Base-by-base conservation (phyloP, 2,797 vertebrate genomes). In the Gila robusta region DNA sequence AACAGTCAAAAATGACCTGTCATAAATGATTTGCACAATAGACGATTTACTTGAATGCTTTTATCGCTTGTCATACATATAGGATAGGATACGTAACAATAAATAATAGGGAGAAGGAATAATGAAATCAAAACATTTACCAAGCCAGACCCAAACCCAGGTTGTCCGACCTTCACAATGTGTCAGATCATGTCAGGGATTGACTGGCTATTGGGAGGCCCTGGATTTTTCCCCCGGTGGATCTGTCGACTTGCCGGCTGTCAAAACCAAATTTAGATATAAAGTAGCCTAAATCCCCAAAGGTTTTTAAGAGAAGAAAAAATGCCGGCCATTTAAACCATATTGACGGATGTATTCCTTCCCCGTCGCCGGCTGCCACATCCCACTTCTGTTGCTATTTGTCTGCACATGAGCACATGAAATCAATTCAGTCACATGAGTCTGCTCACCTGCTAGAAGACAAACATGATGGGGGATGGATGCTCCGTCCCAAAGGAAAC, bases 351-450 rank as follows among this genome's bases (percentile, higher is more conserved):
- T 71, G 23, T 71, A 81, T 81, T 66, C 62, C 44, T 69, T 69
- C 32, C 16, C 49, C 0, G 7, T 11, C 1, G 23, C 66, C 32
- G 47, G 12, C 80, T 69, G 80, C 80, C 49, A 71, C 14, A 52
- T 69, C 66, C 64, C 14, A 52, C 67, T 70, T 82, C 28, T 69
- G 66, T 81, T 52, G 44, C 49, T 71, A 52, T 71, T 66, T 69
- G 79, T 70, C 47, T 81, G 49, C 79, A 81, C 79, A 37, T 64
- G 35, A 79, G 52, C 59, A 66, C 26, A 67, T 81, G 62, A 81
- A 79, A 81, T 80, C 62, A 49, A 17, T 35, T 67, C 54, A 41
- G 79, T 37, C 28, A 69, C 79, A 81, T 71, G 67, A 81, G 49
- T 52, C 80, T 81, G 28, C 44, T 81, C 80, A 82, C 66, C 79